Base-by-base conservation (phyloP, 2,888 invertebrate genomes). In the Ophion ellenae region DNA sequence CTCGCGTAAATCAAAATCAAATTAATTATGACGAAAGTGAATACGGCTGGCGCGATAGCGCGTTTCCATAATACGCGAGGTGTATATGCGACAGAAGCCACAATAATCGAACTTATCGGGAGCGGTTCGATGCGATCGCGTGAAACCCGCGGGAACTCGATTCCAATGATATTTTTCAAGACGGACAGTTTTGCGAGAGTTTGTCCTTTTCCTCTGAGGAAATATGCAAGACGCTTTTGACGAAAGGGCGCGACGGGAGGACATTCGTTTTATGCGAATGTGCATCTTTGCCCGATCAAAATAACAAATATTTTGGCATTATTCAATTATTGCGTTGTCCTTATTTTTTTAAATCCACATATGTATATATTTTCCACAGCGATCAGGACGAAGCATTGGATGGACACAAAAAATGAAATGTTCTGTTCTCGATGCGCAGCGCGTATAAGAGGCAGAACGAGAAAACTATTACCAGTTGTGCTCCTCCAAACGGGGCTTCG, bases 21-120 rank as follows among this genome's bases (percentile, higher is more conserved):
- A 85, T 85, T 85, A 85, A 85, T 85, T 85, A 85, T 82, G 79
- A 71, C 64, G 76, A 83, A 85, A 82, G 85, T 82, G 76, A 85
- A 85, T 71, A 79, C 82, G 71, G 70, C 82, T 70, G 70, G 64
- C 70, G 47, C 40, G 79, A 66, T 24, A 66, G 70, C 71, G 75
- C 61, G 5, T 75, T 76, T 11, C 53, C 45, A 9, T 24, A 40
- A 64, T 59, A 5, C 71, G 36, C 32, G 53, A 79, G 47, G 69
- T 36, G 67, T 36, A 69, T 32, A 63, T 63, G 63, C 32, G 63
- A 10, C 47, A 47, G 11, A 11, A 47, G 14, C 11, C 47, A 11
- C 36, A 32, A 78, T 80, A 53, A 71, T 64, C 28, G 71, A 80
- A 80, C 63, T 63, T 47, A 70, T 79, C 70, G 70, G 28, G 70